Evolutionary conservation across 2,888 invertebrate species (phyloP).

Genomic region (Thalpophila matura): DNA sequence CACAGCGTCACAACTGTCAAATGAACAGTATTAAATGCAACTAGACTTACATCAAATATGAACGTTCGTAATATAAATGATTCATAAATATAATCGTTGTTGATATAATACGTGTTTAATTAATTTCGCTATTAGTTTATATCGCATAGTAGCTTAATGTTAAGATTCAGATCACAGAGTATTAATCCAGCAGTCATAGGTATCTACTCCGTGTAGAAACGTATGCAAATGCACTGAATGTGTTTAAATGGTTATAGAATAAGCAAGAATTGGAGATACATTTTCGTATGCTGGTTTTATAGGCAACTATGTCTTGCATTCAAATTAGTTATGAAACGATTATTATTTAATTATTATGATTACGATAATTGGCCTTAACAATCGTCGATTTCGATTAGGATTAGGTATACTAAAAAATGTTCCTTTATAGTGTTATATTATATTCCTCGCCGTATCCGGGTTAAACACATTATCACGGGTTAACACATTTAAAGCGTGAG

Average conservation of each 20-base stretch:
- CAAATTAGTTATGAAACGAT: too few relatives aligned
- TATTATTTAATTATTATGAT: too few relatives aligned
- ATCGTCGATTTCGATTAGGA: too few relatives aligned
- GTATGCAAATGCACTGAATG: conserved; percentile 86
- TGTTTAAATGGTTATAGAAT: conserved; percentile 74
- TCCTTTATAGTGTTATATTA: too few relatives aligned
- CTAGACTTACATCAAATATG: conserved; percentile 1
- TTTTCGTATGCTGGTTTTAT: background rate
- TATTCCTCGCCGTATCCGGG: too few relatives aligned
- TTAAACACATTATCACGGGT: too few relatives aligned
- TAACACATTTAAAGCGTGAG: too few relatives aligned
- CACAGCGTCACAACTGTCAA: too few relatives aligned
- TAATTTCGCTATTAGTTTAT: conserved; percentile 60
- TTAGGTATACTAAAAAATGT: too few relatives aligned
- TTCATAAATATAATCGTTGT: conserved; percentile 10
- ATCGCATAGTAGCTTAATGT: conserved; percentile 63
- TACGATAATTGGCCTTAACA: too few relatives aligned
- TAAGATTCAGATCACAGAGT: conserved; percentile 73
- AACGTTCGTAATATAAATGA: background rate
- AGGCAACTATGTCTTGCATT: too few relatives aligned
- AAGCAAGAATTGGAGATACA: conserved; percentile 62
- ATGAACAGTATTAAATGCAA: background rate
- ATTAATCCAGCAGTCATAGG: conserved; percentile 79
- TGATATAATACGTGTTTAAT: conserved; percentile 51
- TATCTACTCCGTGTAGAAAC: conserved; percentile 75